These are phyloP conservation scores for Nemapogon koenigi DNA, from an alignment of 2,888 invertebrate genomes.

Conservation along the genomic window DNA sequence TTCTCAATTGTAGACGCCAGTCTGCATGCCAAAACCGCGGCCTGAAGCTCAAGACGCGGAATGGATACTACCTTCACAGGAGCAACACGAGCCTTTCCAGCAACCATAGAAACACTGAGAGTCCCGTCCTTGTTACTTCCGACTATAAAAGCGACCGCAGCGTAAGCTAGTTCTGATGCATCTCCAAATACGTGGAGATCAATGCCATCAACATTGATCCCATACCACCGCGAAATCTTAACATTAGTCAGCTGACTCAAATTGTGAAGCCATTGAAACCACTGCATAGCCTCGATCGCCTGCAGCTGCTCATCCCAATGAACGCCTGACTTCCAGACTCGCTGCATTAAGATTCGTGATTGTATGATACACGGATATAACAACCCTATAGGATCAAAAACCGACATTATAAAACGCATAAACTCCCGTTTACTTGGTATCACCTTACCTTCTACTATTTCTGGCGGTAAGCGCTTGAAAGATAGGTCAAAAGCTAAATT, in stretches of 20 bases:
- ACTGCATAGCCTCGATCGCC: background rate
- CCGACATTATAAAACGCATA: slow-evolving; percentile 10
- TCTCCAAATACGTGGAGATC: slow-evolving; percentile 5
- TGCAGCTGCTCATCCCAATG: slow-evolving; percentile 11
- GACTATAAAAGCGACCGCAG: slow-evolving; percentile 14
- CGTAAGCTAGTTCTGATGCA: slow-evolving; percentile 13
- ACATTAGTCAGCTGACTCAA: slow-evolving; percentile 4
- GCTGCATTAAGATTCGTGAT: slow-evolving; percentile 11
- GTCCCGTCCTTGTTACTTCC: background rate
- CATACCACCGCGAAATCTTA: slow-evolving; percentile 12
- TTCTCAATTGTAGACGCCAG: no score
- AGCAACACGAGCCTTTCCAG: slow-evolving; percentile 12
- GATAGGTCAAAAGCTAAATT: slow-evolving; percentile 9
- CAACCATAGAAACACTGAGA: slow-evolving; percentile 10
- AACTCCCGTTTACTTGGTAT: slow-evolving; percentile 13
- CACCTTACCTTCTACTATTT: slow-evolving; percentile 7
- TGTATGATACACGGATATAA: slow-evolving; percentile 10
- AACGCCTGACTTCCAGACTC: slow-evolving; percentile 9
- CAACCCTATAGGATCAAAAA: slow-evolving; percentile 11
- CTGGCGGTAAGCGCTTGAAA: slow-evolving; percentile 7
- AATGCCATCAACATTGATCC: no score
- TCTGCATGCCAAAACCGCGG: no score
- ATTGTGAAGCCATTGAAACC: slow-evolving; percentile 11
- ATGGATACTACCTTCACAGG: slow-evolving; percentile 12
- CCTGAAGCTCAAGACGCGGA: no score